A percentile compares a stretch with the other conserved stretches of the same genome.
Evolutionary conservation across 35 echinoderm and acorn worm species (phyloP).

Genomic region (Lytechinus variegatus): DNA sequence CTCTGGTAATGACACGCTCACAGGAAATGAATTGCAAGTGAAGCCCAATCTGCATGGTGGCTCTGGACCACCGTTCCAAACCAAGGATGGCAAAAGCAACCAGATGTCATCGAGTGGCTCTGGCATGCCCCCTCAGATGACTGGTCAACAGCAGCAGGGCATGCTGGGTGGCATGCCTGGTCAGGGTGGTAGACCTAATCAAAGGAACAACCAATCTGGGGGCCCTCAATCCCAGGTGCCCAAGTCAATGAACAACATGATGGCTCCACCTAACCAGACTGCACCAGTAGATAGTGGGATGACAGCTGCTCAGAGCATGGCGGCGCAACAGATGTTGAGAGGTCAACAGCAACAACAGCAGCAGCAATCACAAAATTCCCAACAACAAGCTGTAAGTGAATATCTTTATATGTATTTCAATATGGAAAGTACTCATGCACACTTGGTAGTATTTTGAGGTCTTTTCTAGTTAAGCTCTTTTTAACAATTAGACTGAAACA

Average conservation of each 20-base stretch:
- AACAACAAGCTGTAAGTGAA: constrained; percentile 28
- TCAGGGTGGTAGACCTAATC: not conserved
- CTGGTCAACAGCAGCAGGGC: not conserved
- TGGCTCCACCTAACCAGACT: constrained; percentile 65
- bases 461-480: too few relatives aligned
- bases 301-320: constrained; percentile 52
- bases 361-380: constrained; percentile 47
- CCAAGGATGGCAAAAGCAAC: constrained; percentile 32
- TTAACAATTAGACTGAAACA: too few relatives aligned
- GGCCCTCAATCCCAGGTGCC: not conserved
- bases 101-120: not conserved
- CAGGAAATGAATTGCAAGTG: not conserved
- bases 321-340: constrained; percentile 49
- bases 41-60: not conserved
- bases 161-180: not conserved
- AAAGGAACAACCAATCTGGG: not conserved
- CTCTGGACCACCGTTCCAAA: not conserved
- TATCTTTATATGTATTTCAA: not conserved
- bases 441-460: too few relatives aligned
- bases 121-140: not conserved
- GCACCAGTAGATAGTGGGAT: constrained; percentile 54
- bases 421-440: too few relatives aligned
- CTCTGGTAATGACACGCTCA: constrained; percentile 25
- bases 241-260: constrained; percentile 6
- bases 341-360: constrained; percentile 51